These are phyloP conservation scores for Scaptomyza reducta DNA, from an alignment of 2,888 invertebrate genomes.

Conservation along the genomic window DNA sequence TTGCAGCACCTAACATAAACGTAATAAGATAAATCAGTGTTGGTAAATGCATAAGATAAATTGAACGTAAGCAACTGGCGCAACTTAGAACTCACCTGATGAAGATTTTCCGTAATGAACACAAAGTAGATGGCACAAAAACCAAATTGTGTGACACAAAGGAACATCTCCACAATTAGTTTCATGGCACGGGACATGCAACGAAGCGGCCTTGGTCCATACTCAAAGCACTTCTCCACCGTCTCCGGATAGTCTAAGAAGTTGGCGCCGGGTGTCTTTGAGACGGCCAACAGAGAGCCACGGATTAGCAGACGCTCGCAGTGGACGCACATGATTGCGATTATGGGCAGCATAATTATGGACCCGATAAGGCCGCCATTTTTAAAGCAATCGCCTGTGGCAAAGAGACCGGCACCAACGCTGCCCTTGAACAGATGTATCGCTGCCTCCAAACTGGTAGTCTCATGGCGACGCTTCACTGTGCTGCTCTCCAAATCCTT, in stretches of 20 bases:
- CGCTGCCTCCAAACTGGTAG: conserved; percentile 92
- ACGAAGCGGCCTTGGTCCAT: conserved; percentile 87
- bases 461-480: conserved; percentile 62
- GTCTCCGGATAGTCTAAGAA: conserved; percentile 93
- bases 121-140: conserved; percentile 99
- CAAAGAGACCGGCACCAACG: conserved; percentile 97
- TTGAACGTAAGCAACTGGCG: neutral
- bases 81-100: conserved; percentile 85
- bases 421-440: conserved; percentile 97
- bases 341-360: conserved; percentile 89
- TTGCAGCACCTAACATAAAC: conserved; percentile 84
- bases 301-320: conserved; percentile 94
- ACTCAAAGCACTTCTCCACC: conserved; percentile 91
- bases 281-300: conserved; percentile 76
- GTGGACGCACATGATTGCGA: conserved; percentile 95
- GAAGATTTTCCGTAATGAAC: conserved; percentile 94
- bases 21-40: conserved; percentile 1
- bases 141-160: conserved; percentile 97
- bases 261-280: conserved; percentile 74
- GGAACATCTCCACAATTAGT: conserved; percentile 91
- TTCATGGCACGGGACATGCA: conserved; percentile 88
- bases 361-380: conserved; percentile 95
- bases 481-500: conserved; percentile 46
- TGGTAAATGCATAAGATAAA: conserved; percentile 7
- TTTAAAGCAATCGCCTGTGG: conserved; percentile 96